Evolutionary conservation across 2,888 invertebrate genomes (phyloP), one percentile per base, ranked within the genome.

Genomic region (Erebia ligea): DNA sequence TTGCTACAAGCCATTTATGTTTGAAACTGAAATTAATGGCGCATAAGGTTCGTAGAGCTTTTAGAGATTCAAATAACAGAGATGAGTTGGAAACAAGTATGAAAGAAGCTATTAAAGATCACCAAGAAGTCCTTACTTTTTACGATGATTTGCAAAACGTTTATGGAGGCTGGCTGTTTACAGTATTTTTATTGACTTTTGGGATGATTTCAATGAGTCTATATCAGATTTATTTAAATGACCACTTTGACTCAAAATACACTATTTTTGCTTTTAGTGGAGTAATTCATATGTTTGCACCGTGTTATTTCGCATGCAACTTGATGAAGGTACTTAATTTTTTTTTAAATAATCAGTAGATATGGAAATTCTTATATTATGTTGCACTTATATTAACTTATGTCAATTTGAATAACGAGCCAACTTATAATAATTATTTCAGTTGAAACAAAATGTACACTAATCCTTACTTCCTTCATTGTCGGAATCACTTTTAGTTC

Each of bases 131-230:
- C 0, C 72, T 89, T 1, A 70, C 76, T 2, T 90, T 88, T 71
- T 81, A 86, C 67, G 73, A 78, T 19, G 75, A 82, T 48, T 69
- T 89, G 2, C 88, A 90, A 77, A 77, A 83, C 17, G 70, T 89
- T 1, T 90, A 88, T 50, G 88, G 87, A 0, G 81, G 83, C 1
- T 90, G 90, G 90, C 69, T 90, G 11, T 82, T 91, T 19, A 70
- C 79, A 0, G 85, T 88, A 0, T 90, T 89, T 69, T 62, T 85
- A 66, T 50, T 89, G 3, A 86, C 87, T 0, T 84, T 86, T 0
- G 73, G 82, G 5, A 71, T 87, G 73, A 87, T 90, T 75, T 85
- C 89, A 0, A 82, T 89, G 45, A 90, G 88, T 75, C 72, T 90
- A 48, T 90, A 88, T 57, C 84, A 85, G 72, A 80, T 88, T 54